Base-by-base conservation (phyloP, 2,797 vertebrate genomes). In the Myotis planiceps region DNA sequence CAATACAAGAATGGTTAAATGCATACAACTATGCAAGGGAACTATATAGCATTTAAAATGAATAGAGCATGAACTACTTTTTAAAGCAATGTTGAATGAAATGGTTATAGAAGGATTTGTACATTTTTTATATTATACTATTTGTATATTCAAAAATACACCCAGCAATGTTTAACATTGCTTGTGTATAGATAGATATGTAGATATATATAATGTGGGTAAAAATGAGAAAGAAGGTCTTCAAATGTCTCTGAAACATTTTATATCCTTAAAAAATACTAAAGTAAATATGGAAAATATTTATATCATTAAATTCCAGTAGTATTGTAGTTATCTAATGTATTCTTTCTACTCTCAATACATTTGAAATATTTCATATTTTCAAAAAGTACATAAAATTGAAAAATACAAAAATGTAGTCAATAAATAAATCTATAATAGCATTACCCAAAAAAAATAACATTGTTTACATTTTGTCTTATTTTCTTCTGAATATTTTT, bases 321-420 rank as follows among this genome's bases (percentile, higher is more conserved):
- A 39, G 9, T 21, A 74, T 69, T 63, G 6, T 49, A 9, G 37
- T 60, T 81, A 14, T 47, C 32, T 82, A 37, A 45, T 88, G 1
- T 55, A 80, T 55, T 74, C 68, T 90, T 72, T 90, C 34, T 85
- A 63, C 37, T 74, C 63, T 75, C 14, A 85, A 32, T 55, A 68
- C 45, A 45, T 78, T 81, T 92, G 25, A 34, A 92, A 58, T 78
- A 96, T 69, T 92, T 69, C 27, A 53, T 81, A 80, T 68, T 96
- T 95, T 87, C 5, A 83, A 97, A 87, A 39, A 76, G 45, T 55
- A 78, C 32, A 87, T 72, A 74, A 78, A 83, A 74, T 58, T 93
- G 29, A 13, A 58, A 94, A 82, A n/a, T 58, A 69, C 2, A 82
- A 88, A 80, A 49, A 23, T 78, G 6, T 55, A 88, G 45, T 68